A percentile compares a stretch with the other conserved stretches of the same genome.
These are phyloP conservation scores for Pecten maximus DNA, from an alignment of 2,888 invertebrate species.

Conservation along the genomic window DNA sequence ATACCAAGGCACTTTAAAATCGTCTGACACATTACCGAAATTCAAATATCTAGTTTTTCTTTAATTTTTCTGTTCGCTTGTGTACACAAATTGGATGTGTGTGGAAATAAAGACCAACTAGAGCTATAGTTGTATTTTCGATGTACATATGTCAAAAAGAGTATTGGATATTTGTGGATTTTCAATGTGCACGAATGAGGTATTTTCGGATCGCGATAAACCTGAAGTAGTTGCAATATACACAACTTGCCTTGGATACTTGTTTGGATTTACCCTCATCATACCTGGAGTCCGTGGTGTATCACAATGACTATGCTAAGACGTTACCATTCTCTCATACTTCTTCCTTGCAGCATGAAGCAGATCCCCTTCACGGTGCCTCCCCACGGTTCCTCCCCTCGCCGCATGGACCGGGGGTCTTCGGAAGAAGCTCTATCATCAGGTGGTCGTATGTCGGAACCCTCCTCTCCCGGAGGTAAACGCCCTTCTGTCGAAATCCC, in stretches of 20 bases:
- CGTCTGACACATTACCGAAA: background rate
- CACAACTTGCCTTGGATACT: background rate
- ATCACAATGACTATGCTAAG: conserved; percentile 55
- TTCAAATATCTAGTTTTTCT: background rate
- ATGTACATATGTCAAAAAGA: background rate
- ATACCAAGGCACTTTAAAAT: background rate
- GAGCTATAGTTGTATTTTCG: background rate
- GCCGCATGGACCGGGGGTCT: conserved; percentile 62
- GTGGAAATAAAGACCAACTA: background rate
- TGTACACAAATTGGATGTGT: background rate
- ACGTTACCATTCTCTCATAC: conserved; percentile 73
- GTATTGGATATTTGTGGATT: background rate
- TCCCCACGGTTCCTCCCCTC: conserved; percentile 63
- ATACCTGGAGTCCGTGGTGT: background rate
- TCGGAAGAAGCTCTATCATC: conserved; percentile 63
- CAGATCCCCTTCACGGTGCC: conserved; percentile 81
- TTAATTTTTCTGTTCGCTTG: background rate
- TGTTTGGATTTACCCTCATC: background rate
- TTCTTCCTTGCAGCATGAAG: conserved; percentile 79
- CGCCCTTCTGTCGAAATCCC: conserved; percentile 78
- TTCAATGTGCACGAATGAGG: background rate
- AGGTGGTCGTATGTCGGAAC: conserved; percentile 70
- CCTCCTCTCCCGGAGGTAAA: conserved; percentile 75
- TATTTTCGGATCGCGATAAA: background rate
- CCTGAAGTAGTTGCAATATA: background rate